phyloP scores from a whole-genome alignment of 2,888 invertebrate genomes.

The Drosophila meridiana region DNA sequence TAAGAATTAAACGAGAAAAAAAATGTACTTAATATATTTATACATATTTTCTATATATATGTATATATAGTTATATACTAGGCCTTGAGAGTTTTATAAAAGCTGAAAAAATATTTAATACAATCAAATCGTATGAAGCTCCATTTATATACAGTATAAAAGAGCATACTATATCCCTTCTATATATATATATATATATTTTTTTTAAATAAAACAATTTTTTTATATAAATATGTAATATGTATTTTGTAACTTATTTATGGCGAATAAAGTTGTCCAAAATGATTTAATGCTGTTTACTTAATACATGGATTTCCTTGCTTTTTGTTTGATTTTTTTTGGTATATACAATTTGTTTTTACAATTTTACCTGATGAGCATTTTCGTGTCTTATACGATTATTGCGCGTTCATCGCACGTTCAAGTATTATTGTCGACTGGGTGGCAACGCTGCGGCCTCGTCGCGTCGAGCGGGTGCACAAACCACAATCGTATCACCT shows the following conservation, averaged over 20 bases:
- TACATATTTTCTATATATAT: neutral
- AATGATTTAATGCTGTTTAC: conserved; percentile 40
- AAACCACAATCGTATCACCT: conserved; percentile 56
- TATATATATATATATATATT: neutral
- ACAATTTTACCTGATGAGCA: conserved; percentile 53
- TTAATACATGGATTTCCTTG: conserved; percentile 30
- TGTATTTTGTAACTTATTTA: conserved; percentile 68
- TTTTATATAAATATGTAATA: conserved; percentile 25
- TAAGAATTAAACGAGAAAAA: conserved; percentile 38
- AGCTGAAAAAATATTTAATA: neutral
- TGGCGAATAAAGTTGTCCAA: conserved; percentile 78
- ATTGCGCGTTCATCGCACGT: conserved; percentile 4
- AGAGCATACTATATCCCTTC: neutral
- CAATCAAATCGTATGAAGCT: neutral
- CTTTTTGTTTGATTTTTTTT: neutral
- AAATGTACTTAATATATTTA: conserved; percentile 42
- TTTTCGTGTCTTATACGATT: conserved; percentile 11
- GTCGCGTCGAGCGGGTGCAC: conserved; percentile 50
- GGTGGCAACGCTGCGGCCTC: conserved; percentile 20
- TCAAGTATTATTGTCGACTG: conserved; percentile 46
- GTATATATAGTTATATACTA: neutral
- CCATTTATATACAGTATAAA: conserved; percentile 20
- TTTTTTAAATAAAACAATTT: conserved; percentile 13
- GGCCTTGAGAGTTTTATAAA: conserved; percentile 1
- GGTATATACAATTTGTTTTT: conserved; percentile 34